Conservation (phyloP, 2,888 invertebrate genomes). For the Ormia ochracea region DNA sequence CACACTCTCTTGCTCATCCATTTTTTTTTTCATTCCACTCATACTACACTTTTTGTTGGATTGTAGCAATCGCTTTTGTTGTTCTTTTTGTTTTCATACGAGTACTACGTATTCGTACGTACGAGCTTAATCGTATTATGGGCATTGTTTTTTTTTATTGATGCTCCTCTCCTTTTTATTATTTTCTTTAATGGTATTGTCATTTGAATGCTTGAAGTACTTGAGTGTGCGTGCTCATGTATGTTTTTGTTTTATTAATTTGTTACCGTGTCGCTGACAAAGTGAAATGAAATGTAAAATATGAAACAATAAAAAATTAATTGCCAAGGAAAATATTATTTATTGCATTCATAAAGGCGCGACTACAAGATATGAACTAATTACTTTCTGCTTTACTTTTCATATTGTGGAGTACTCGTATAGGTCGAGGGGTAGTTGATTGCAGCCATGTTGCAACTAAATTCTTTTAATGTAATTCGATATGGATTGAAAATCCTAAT, state of each 20-base stretch:
- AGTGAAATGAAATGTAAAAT: slow-evolving; percentile 17
- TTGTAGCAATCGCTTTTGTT: background rate
- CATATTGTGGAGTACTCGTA: too few relatives aligned
- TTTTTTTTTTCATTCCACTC: background rate
- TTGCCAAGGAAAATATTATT: slow-evolving; percentile 1
- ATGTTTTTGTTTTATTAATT: background rate
- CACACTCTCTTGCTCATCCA: background rate
- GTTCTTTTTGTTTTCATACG: background rate
- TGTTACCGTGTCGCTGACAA: slow-evolving; percentile 18
- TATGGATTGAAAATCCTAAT: too few relatives aligned
- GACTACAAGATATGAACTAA: background rate
- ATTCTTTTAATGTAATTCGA: too few relatives aligned
- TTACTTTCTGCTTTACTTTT: too few relatives aligned
- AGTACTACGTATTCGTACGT: background rate
- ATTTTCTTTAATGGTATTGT: background rate
- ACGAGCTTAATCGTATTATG: slow-evolving; percentile 5
- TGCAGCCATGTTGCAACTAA: too few relatives aligned
- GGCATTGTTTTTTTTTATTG: slow-evolving; percentile 18
- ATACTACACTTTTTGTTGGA: background rate
- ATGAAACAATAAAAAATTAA: slow-evolving; percentile 28
- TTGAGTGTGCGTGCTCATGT: background rate
- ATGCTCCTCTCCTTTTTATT: background rate
- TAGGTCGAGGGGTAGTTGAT: too few relatives aligned
- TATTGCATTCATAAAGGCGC: background rate
- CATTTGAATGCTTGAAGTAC: background rate